Percentiles rank a stretch among this genome's conserved stretches.
These are phyloP conservation scores for Pseudotriccus pelzelni DNA, from an alignment of 2,797 vertebrate genomes.

Conservation along the genomic window DNA sequence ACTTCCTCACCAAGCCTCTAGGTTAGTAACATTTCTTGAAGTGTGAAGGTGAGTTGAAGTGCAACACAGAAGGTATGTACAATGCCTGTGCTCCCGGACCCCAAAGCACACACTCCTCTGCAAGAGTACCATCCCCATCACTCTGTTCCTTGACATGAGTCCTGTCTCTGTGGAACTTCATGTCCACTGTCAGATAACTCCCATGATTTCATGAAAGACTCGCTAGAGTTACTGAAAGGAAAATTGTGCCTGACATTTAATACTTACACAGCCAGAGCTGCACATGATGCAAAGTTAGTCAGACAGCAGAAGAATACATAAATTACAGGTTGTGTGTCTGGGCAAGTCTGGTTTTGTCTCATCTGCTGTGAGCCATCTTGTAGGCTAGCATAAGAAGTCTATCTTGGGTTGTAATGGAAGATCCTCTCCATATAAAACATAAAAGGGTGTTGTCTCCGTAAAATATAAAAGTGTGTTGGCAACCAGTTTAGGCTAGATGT, in stretches of 20 bases:
- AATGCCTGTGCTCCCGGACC: background rate
- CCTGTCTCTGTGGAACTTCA: background rate
- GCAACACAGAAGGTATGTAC: accelerated
- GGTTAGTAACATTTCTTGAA: background rate
- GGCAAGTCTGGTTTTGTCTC: background rate
- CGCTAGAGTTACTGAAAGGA: background rate
- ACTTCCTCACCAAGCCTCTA: background rate
- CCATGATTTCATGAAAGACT: background rate
- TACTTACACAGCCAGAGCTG: background rate
- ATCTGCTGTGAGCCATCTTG: background rate
- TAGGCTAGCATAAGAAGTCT: background rate
- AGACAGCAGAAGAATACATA: background rate
- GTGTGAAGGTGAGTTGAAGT: background rate
- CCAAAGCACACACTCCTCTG: background rate
- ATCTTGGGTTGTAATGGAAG: background rate
- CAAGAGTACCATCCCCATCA: background rate
- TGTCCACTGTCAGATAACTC: background rate
- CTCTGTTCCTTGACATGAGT: background rate
- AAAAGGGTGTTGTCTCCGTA: background rate
- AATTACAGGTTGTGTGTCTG: background rate
- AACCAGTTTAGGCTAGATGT: background rate
- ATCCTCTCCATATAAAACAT: background rate
- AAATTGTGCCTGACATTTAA: background rate
- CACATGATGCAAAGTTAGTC: background rate
- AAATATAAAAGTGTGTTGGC: background rate